Base-by-base conservation (phyloP, 2,888 invertebrate genomes). In the Ormyrus labotus region DNA sequence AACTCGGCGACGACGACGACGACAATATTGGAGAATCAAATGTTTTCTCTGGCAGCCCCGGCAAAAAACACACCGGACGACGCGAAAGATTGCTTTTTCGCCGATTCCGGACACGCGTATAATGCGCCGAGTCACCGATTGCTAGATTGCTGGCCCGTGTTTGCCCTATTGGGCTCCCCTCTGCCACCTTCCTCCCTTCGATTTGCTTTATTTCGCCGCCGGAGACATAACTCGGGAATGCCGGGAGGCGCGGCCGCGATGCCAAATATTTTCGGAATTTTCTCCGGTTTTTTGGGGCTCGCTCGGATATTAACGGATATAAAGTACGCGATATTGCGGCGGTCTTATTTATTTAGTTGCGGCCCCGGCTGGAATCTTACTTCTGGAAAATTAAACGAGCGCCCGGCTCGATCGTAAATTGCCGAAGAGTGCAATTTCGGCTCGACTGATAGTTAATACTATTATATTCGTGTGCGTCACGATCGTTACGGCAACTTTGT, bases 21-120 rank as follows among this genome's bases (percentile, higher is more conserved):
- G 72, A 68, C 78, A 73, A 78, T 78, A 73, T 78, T 78, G 78
- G 67, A 63, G 34, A n/a, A 55, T 63, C 50, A 7, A 67, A 71
- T 78, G 61, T 72, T 78, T 72, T 72, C 61, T 68, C 67, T n/a
- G 34, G 3, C 34, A 34, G 55, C 53, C 50, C 11, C 45, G 8
- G 13, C 58, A 53, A 63, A 69, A 61, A 69, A 13, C 53, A 73
- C 34, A 45, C 67, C 8, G 53, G 13, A 13, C 45, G 13, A 13
- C 45, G 51, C 64, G 53, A 13, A 34, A 65, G 70, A 78, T 71
- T 77, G 64, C 69, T 77, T 65, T 71, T 48, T 45, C 34, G 73
- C 34, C 11, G 77, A 77, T 77, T 69, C 77, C 53, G 70, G 63
- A 70, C 65, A 61, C 67, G 72, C 55, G 78, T 67, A 58, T 72